Conservation (phyloP, 2,113 vertebrate species). For the Tricholaema leucomelas region DNA sequence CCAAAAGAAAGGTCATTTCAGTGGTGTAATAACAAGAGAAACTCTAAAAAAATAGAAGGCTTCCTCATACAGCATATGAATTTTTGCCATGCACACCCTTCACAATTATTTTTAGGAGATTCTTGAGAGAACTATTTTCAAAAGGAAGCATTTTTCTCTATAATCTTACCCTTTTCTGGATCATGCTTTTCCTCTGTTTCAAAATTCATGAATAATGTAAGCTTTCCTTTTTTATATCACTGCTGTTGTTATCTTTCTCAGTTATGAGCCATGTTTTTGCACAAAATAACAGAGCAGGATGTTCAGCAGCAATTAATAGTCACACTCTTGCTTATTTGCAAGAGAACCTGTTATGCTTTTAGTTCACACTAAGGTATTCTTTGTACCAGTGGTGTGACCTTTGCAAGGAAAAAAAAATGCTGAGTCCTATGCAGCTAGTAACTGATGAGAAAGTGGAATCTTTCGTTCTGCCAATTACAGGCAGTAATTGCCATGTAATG, state of each 20-base stretch:
- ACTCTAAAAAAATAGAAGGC: background rate
- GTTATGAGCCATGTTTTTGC: background rate
- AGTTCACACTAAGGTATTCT: conserved; percentile 48
- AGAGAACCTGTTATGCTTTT: conserved; percentile 30
- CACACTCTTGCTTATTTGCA: conserved; percentile 24
- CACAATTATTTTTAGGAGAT: background rate
- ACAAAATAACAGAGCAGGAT: background rate
- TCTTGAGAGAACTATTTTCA: background rate
- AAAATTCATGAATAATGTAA: background rate
- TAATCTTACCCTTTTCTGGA: background rate
- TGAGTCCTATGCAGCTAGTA: conserved; percentile 76
- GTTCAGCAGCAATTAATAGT: conserved; percentile 52
- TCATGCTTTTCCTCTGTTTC: background rate
- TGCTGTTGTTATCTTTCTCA: background rate
- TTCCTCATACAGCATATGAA: background rate
- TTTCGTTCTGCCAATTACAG: conserved; percentile 82
- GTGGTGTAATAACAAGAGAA: background rate
- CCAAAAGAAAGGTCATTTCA: background rate
- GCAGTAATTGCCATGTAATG: conserved; percentile 89
- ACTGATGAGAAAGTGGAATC: conserved; percentile 78
- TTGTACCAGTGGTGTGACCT: conserved; percentile 83
- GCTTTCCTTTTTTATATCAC: background rate
- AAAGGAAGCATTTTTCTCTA: background rate
- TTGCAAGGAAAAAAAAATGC: conserved; percentile 78
- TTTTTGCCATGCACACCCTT: background rate